Conservation (phyloP, 2,888 invertebrate species). For the Phragmatobia fuliginosa region DNA sequence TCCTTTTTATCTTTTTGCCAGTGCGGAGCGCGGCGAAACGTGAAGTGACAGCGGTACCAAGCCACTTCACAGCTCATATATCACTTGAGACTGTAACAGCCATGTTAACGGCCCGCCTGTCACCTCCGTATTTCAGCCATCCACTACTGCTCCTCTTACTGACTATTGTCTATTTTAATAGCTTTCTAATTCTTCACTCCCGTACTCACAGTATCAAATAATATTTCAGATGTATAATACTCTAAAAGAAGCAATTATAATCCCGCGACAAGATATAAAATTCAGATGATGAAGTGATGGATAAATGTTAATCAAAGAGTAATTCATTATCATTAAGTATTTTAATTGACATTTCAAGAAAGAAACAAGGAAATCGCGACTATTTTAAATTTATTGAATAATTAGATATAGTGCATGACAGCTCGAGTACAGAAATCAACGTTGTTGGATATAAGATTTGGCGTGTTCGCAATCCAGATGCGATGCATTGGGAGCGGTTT, state of each 20-base stretch:
- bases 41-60: slow-evolving; percentile 83
- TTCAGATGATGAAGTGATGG: slow-evolving; percentile 28
- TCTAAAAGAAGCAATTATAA: slow-evolving; percentile 22
- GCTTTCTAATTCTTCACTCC: slow-evolving; percentile 61
- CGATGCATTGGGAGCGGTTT: slow-evolving; percentile 69
- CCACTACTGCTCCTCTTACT: slow-evolving; percentile 61
- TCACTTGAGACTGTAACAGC: slow-evolving; percentile 81
- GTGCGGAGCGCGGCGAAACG: slow-evolving; percentile 71
- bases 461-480: slow-evolving; percentile 70
- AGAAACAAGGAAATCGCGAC: slow-evolving; percentile 44
- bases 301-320: slow-evolving; percentile 26
- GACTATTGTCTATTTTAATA: slow-evolving; percentile 62
- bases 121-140: slow-evolving; percentile 77
- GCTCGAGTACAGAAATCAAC: slow-evolving; percentile 38
- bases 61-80: slow-evolving; percentile 85
- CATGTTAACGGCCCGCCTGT: slow-evolving; percentile 81
- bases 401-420: slow-evolving; percentile 45
- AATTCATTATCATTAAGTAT: too few relatives aligned
- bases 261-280: slow-evolving; percentile 23
- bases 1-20: slow-evolving; percentile 85
- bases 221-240: slow-evolving; percentile 24
- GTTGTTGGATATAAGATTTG: slow-evolving; percentile 62
- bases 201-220: slow-evolving; percentile 30
- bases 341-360: slow-evolving; percentile 25
- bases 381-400: slow-evolving; percentile 53